These are phyloP conservation scores for Paedocypris micromegethes DNA, from an alignment of 2,797 vertebrate genomes.

Conservation along the genomic window DNA sequence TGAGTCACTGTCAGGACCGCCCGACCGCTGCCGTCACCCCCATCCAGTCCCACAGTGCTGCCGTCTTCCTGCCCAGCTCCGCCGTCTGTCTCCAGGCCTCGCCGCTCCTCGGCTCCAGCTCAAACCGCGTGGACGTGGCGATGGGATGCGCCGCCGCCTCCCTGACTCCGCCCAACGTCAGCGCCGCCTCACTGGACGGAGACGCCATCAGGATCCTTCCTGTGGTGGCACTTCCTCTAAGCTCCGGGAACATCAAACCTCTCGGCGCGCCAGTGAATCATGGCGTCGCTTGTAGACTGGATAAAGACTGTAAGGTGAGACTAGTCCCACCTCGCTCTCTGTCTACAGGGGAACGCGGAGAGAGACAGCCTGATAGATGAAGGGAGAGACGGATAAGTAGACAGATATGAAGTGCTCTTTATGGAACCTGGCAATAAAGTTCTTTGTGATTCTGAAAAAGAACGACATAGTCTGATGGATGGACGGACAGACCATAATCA, in stretches of 20 bases:
- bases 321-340: neutral
- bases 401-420: too few species aligned
- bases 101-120: slow-evolving; percentile 61
- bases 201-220: slow-evolving; percentile 69
- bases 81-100: slow-evolving; percentile 72
- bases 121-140: slow-evolving; percentile 64
- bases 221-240: slow-evolving; percentile 60
- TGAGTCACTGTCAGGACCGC: slow-evolving; percentile 86
- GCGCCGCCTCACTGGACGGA: slow-evolving; percentile 74
- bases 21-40: slow-evolving; percentile 86
- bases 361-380: neutral
- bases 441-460: too few species aligned
- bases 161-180: slow-evolving; percentile 73
- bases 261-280: slow-evolving; percentile 64
- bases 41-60: slow-evolving; percentile 78
- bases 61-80: slow-evolving; percentile 72
- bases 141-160: slow-evolving; percentile 79
- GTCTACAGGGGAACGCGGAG: neutral
- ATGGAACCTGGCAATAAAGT: too few species aligned
- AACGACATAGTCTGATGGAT: too few species aligned
- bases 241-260: slow-evolving; percentile 59
- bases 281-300: slow-evolving; percentile 70
- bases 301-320: slow-evolving; percentile 87
- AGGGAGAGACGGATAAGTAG: neutral
- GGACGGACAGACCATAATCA: too few species aligned